A percentile compares a stretch with the other conserved stretches of the same genome.
Evolutionary conservation across 2,888 invertebrate genomes (phyloP).

Genomic region (Dinocampus coccinellae): DNA sequence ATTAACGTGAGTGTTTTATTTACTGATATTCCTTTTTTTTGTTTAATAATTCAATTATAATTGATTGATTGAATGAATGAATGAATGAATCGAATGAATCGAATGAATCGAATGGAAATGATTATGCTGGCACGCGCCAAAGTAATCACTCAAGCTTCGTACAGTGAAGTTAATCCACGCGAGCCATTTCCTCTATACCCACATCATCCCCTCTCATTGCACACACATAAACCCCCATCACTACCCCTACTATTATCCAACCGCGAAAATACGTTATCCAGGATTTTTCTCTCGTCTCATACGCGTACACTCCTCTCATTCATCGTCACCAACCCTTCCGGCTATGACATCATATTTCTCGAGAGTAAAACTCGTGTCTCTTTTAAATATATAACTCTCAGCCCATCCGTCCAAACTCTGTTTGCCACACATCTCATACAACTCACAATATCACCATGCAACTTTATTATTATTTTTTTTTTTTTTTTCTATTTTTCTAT

Average conservation of each 20-base stretch:
- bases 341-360: constrained; percentile 47
- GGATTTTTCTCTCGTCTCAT: constrained; percentile 53
- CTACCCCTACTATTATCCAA: constrained; percentile 35
- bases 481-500: no score
- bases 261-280: constrained; percentile 49
- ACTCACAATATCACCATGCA: constrained; percentile 1
- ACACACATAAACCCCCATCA: neutral
- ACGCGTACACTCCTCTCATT: constrained; percentile 46
- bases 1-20: neutral
- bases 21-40: no score
- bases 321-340: constrained; percentile 40
- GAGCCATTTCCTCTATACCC: neutral
- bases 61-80: no score
- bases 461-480: no score
- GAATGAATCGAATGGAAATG: neutral
- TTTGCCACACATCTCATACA: neutral
- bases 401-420: constrained; percentile 10
- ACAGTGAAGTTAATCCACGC: constrained; percentile 8
- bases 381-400: constrained; percentile 15
- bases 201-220: neutral
- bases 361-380: constrained; percentile 25
- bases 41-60: no score
- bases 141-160: neutral
- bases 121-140: neutral
- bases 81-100: neutral